Evolutionary conservation across 1,140 invertebrate species (phyloP), one percentile per base, ranked within the genome.

Genomic region (Papilio helenus): DNA sequence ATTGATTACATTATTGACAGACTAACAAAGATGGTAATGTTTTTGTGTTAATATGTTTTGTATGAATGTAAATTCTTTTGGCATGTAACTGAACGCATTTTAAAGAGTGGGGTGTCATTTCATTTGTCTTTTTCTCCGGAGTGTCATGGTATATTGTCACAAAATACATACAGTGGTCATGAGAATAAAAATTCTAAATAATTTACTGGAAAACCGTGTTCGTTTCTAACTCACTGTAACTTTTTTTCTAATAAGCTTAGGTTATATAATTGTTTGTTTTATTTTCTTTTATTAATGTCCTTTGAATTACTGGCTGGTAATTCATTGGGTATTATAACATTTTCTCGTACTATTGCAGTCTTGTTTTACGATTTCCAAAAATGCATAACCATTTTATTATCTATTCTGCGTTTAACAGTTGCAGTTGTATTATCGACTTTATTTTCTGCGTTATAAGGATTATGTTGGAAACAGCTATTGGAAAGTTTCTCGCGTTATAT

Each of bases 271-370:
- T 74, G 42, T 46, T 74, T 61, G 42, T 3, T 49, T 73, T 81
- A 23, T 46, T n/a, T n/a, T 79, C 76, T 80, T 83, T 79, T 51
- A 65, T 82, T 81, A 79, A 86, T 92, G 73, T 84, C 80, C 84
- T 77, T 82, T 86, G 84, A 91, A 89, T 91, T 88, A 84, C 86
- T 91, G 90, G 91, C 91, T 92, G 86, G 84, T 89, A 88, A 88
- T 91, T 92, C 85, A 80, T 81, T 85, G 83, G 80, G 88, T 86
- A 87, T 89, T 76, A 80, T 23, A 71, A 51, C 65, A 14, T 46
- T 76, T 26, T 44, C 23, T 76, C 65, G 79, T 80, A 44, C 10
- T 76, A 72, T 55, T 81, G 20, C 65, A 34, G 26, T 79, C 72
- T 82, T 79, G 42, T 26, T 61, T 42, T 29, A 68, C 65, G 42